Conservation (phyloP, 1,140 invertebrate genomes). For the Druon quercuslanigerum region DNA sequence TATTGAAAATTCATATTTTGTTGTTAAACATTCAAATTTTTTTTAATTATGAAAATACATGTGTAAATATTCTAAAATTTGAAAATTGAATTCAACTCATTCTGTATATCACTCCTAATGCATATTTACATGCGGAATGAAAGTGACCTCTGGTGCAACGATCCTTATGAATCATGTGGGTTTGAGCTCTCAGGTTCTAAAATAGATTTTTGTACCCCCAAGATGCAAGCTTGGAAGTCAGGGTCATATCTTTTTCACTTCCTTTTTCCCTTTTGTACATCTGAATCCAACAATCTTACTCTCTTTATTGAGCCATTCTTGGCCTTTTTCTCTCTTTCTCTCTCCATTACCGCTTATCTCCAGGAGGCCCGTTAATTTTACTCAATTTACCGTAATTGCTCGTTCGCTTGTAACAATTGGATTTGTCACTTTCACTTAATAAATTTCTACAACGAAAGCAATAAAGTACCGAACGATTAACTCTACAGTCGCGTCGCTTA, state of each 20-base stretch:
- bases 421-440: conserved; percentile 39
- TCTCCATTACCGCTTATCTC: conserved; percentile 44
- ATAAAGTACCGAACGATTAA: conserved; percentile 31
- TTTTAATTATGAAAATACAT: too few relatives aligned
- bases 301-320: conserved; percentile 9
- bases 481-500: not conserved
- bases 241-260: not conserved
- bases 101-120: not conserved
- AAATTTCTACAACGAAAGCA: conserved; percentile 28
- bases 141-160: not conserved
- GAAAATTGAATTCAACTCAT: too few relatives aligned
- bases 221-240: conserved; percentile 14
- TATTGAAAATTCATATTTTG: too few relatives aligned
- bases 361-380: conserved; percentile 47
- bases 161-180: conserved; percentile 17
- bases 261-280: conserved; percentile 9
- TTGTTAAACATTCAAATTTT: too few relatives aligned
- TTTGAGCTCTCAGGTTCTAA: conserved; percentile 1
- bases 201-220: conserved; percentile 24
- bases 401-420: conserved; percentile 47
- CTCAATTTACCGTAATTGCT: conserved; percentile 49
- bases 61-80: too few relatives aligned
- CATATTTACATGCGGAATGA: conserved; percentile 22
- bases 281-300: conserved; percentile 1
- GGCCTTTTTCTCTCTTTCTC: conserved; percentile 32